Evolutionary conservation across 2,888 invertebrate genomes (phyloP), one percentile per base, ranked within the genome.

Genomic region (Scelioninae gen. 2): DNA sequence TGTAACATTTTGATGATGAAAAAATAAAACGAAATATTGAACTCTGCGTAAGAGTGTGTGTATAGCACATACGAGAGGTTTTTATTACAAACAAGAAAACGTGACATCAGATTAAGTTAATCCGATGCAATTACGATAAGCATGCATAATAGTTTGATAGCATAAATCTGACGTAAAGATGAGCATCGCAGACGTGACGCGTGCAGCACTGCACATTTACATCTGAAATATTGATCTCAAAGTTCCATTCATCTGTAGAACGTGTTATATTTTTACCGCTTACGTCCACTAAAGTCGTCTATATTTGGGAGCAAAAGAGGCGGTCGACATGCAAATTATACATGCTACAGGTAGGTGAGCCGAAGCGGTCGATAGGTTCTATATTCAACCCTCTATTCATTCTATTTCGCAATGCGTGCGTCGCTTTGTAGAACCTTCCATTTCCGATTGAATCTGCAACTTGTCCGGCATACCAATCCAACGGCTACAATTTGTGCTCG

Each of bases 281-380:
- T 71, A 60, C 73, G 65, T 68, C 60, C 65, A 74, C 63, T 13
- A 50, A 65, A 61, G 69, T 70, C 48, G 52, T 70, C 70, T 76
- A 68, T 73, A 73, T 75, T 75, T 73, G 76, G 73, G 45, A 73
- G 72, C 22, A 25, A 69, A 75, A 77, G 64, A 71, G 73, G 43
- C 76, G 73, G 68, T 73, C 68, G 73, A 75, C 77, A 78, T 75
- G 74, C 76, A 79, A 78, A 79, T 79, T 75, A 73, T 77, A 78
- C 78, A 78, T 78, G 78, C 80, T 77, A 81, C 81, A 80, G 81
- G 81, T 80, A 81, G 79, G 78, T 68, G 79, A 76, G 76, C 63
- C 74, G 45, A 65, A 67, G 33, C 76, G 80, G 74, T 81, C 81
- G 79, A 81, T 81, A 78, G 37, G 41, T 72, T 78, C 78, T 80